These are phyloP conservation scores for Didymodactylos carnosus DNA, from an alignment of 2,888 invertebrate genomes.

Conservation along the genomic window DNA sequence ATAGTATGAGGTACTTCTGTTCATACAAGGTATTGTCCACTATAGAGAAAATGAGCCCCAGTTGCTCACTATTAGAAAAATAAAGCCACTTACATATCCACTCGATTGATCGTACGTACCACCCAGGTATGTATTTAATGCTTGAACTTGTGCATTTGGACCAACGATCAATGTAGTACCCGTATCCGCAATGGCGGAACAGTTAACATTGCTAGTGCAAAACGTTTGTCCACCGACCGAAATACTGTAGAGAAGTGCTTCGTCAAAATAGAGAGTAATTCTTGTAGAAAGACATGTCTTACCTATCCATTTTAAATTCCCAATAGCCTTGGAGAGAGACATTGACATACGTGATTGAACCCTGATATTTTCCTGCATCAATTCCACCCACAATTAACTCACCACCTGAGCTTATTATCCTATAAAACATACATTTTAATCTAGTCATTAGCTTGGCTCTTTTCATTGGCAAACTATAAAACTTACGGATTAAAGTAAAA, in stretches of 20 bases:
- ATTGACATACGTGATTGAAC: constrained; percentile 68
- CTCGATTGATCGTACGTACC: not conserved
- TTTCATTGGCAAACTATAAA: not conserved
- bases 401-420: too few species aligned
- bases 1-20: not conserved
- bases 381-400: constrained; percentile 53
- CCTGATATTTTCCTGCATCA: constrained; percentile 70
- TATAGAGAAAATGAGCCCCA: not conserved
- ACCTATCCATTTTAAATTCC: constrained; percentile 51
- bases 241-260: not conserved
- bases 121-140: not conserved
- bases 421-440: too few species aligned
- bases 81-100: not conserved
- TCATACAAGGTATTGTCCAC: not conserved
- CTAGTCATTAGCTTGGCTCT: too few species aligned
- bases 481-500: constrained; percentile 67
- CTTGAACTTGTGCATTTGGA: not conserved
- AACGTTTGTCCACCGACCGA: not conserved
- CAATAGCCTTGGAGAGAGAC: constrained; percentile 74
- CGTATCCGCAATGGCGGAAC: not conserved
- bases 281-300: not conserved
- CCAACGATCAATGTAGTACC: not conserved
- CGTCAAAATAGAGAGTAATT: too few species aligned
- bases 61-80: not conserved
- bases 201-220: not conserved